Base-by-base conservation (phyloP, 2,888 invertebrate genomes). In the Andrena flavipes region DNA sequence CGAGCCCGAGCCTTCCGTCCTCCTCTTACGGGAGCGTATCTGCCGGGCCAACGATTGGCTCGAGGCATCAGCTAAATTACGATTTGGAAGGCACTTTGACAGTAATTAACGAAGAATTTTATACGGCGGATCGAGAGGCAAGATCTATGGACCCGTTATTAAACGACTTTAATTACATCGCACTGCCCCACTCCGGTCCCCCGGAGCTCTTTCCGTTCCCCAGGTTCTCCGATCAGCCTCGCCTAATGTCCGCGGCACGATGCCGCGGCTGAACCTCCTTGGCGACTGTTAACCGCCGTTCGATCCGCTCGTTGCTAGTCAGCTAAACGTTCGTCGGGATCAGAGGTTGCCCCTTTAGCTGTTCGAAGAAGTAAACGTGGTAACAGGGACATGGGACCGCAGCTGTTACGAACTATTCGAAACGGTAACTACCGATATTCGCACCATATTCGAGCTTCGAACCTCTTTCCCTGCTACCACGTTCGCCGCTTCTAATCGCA, bases 81-180 rank as follows among this genome's bases (percentile, higher is more conserved):
- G 87, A 88, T 89, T 86, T 80, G 78, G 84, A 79, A 84, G 87
- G 80, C 82, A 83, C 84, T 88, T 90, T 84, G 88, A 90, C 90
- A 87, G 90, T 88, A 89, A 90, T 90, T 88, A 88, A 88, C 87
- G 82, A 86, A 85, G 88, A 90, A 87, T 88, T 90, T 90, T 89
- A 87, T 87, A 85, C 72, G 79, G 35, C 65, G 79, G 70, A 87
- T 84, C 81, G 82, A 75, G 83, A 77, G 42, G 51, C 76, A 71
- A 85, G 80, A 87, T 87, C 88, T 86, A 86, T 82, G 77, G 83
- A 68, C 84, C 82, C 74, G 84, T 86, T 85, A 87, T 90, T 88
- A 89, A 89, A 87, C 83, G 85, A 67, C 85, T 89, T 90, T 88
- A 90, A 89, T 91, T 85, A 88, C 84, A 87, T 83, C 79, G 80